Evolutionary conservation across 2,797 vertebrate species (phyloP), one percentile per base, ranked within the genome.

Genomic region (Odontamblyopus rebecca): DNA sequence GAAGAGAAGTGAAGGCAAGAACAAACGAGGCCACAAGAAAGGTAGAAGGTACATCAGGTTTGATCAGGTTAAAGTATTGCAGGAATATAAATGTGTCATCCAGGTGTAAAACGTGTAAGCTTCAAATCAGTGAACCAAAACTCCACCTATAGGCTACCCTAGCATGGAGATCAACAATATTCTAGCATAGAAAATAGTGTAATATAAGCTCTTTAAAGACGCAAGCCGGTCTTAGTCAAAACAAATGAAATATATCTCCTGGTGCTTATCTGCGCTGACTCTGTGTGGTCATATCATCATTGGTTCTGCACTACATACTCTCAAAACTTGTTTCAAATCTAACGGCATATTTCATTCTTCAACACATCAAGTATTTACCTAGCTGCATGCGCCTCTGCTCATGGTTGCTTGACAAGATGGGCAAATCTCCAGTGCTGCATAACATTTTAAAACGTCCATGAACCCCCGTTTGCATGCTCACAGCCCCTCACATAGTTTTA

Each of bases 401-500:
- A 13, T 4, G 15, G 44, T 15, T 48, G 44, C 4, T 48, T 48
- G 44, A 48, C 53, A 54, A 54, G 19, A 56, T 5, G 0, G 3
- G 44, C 23, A 57, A 57, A 57, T 26, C 3, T 11, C 23, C 23
- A 26, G 2, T 4, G 54, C 23, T 57, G 54, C 54, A 57, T 8
- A 26, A 57, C 23, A 26, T 57, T 57, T 57, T 57, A 57, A 57
- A 57, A 57, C 1, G 8, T 23, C 53, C 23, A 26, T 57, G 54
- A 26, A 26, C n/a, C 23, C n/a, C 19, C 2, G 23, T 57, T 63
- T 13, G 30, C 50, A 68, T 27, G 53, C 60, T 67, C 68, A 57
- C 16, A 60, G 35, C 41, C 56, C 61, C 44, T 66, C 44, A 68
- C 19, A 26, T 64, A 53, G 51, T 61, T 61, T 61, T 68, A 61